phyloP scores from a whole-genome alignment of 2,113 vertebrate species.

The Labeo rohita region DNA sequence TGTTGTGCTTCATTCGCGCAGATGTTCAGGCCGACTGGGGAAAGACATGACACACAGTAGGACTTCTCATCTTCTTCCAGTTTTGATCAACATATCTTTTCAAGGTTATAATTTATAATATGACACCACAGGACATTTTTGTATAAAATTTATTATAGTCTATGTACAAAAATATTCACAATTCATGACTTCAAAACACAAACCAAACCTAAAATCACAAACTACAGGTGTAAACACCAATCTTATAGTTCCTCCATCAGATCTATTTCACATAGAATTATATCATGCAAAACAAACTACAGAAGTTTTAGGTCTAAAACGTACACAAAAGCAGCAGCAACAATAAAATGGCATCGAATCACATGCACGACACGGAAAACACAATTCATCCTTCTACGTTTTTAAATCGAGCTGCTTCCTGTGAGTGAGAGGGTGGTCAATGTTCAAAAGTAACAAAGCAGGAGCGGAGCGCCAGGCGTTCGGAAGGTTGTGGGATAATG shows the following conservation, averaged over 20 bases:
- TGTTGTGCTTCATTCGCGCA: neutral
- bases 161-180: slow-evolving; percentile 57
- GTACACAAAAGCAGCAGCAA: neutral
- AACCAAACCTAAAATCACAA: neutral
- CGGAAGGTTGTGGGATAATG: slow-evolving; percentile 39
- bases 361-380: neutral
- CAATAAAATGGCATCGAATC: neutral
- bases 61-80: slow-evolving; percentile 11
- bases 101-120: neutral
- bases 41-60: slow-evolving; percentile 29
- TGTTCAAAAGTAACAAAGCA: neutral
- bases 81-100: neutral
- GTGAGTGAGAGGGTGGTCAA: neutral
- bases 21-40: slow-evolving; percentile 43
- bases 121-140: neutral
- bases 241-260: neutral
- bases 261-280: neutral
- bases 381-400: neutral
- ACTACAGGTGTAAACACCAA: neutral
- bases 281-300: neutral
- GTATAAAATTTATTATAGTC: slow-evolving; percentile 60
- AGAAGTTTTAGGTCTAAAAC: neutral
- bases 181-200: slow-evolving; percentile 37
- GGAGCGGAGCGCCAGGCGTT: slow-evolving; percentile 23
- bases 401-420: neutral